Conservation (phyloP, 2,888 invertebrate species). For the Thumatha senex region DNA sequence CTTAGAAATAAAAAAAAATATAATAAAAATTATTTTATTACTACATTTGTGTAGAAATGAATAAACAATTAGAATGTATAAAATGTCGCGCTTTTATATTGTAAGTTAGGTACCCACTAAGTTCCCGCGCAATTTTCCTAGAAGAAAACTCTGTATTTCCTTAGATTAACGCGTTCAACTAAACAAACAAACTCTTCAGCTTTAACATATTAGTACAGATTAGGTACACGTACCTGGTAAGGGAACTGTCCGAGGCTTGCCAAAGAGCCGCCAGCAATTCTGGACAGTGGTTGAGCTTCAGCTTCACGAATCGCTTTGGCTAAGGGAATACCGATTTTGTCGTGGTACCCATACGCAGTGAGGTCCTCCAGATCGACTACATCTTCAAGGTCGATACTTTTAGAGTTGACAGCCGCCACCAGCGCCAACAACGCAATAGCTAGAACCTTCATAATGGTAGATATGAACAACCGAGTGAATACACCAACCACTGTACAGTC, state of each 20-base stretch:
- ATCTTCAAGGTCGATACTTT: conserved; percentile 15
- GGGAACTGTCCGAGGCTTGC: conserved; percentile 32
- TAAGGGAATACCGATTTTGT: conserved; percentile 30
- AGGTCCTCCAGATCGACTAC: conserved; percentile 19
- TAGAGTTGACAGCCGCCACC: conserved; percentile 21
- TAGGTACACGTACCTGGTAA: conserved; percentile 37
- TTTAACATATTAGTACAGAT: too few relatives aligned
- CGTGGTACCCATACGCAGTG: conserved; percentile 34
- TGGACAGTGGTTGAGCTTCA: conserved; percentile 13
- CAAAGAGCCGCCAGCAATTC: conserved; percentile 37
- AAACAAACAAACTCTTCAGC: too few relatives aligned
- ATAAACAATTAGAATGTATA: too few relatives aligned
- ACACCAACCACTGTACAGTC: neutral
- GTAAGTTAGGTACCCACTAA: too few relatives aligned
- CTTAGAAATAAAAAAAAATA: too few relatives aligned
- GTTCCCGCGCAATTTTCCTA: too few relatives aligned
- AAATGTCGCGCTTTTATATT: too few relatives aligned
- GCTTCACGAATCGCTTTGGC: conserved; percentile 29
- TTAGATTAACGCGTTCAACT: too few relatives aligned
- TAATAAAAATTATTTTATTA: too few relatives aligned
- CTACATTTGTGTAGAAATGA: too few relatives aligned
- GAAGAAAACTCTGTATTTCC: too few relatives aligned
- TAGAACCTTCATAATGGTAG: conserved; percentile 1
- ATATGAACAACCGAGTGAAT: neutral
- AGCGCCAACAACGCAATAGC: conserved; percentile 23